Conservation (phyloP, 2,797 vertebrate species). For the Muscicapa comitata region DNA sequence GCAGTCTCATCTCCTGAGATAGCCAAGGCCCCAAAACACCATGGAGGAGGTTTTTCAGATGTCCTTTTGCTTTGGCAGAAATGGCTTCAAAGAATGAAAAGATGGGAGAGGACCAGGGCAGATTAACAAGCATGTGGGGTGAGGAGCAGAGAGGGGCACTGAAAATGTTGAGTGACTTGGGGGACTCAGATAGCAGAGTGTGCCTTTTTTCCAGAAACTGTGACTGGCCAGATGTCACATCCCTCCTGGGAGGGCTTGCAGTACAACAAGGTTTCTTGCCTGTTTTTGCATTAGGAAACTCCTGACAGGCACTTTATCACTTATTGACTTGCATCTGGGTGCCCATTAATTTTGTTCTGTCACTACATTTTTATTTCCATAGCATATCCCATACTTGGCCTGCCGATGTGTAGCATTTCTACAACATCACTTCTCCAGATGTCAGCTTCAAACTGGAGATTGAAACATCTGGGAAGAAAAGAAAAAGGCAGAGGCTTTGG, state of each 20-base stretch:
- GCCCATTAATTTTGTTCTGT: slow-evolving; percentile 5
- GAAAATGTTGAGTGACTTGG: neutral
- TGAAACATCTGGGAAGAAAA: neutral
- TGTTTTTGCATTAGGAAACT: neutral
- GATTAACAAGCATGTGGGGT: neutral
- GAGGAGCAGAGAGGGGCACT: neutral
- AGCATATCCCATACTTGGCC: neutral
- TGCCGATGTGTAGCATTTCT: neutral
- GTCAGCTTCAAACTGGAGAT: slow-evolving; percentile 24
- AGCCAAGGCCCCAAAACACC: neutral
- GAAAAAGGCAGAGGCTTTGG: neutral
- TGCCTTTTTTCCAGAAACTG: neutral
- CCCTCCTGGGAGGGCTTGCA: neutral
- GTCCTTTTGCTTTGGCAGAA: neutral
- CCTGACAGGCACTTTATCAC: neutral
- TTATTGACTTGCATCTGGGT: neutral
- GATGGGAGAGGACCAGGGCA: accelerated
- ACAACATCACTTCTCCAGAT: slow-evolving; percentile 40
- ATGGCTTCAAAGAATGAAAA: neutral
- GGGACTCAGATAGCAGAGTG: neutral
- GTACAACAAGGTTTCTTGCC: neutral
- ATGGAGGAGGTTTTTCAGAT: neutral
- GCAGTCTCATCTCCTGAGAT: neutral
- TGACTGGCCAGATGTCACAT: neutral
- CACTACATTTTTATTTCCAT: neutral